Evolutionary conservation across 2,888 invertebrate genomes (phyloP).

Genomic region (Xylota sylvarum): DNA sequence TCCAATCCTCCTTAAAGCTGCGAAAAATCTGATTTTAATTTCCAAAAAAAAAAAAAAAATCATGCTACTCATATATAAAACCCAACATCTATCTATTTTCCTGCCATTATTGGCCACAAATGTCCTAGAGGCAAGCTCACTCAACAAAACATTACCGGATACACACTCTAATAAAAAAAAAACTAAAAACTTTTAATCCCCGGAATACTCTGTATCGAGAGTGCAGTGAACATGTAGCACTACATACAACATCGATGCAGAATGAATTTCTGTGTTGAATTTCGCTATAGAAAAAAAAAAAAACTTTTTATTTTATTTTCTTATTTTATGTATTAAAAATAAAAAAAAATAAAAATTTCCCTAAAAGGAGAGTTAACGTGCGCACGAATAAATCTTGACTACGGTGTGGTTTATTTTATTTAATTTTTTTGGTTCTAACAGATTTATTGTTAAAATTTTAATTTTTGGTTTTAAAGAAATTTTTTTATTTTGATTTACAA

Average conservation of each 20-base stretch:
- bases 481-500: too few species aligned
- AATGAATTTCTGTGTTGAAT: neutral
- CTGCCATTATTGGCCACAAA: constrained; percentile 5
- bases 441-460: constrained; percentile 21
- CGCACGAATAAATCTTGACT: constrained; percentile 7
- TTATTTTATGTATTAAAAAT: constrained; percentile 1
- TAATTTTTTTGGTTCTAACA: neutral
- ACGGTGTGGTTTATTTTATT: neutral
- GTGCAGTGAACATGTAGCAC: too few species aligned
- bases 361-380: neutral
- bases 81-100: neutral
- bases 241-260: neutral
- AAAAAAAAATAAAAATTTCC: neutral
- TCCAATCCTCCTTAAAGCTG: neutral
- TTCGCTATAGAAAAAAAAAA: neutral
- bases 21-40: constrained; percentile 4
- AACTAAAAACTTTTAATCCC: constrained; percentile 4
- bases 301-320: neutral
- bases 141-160: neutral
- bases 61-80: neutral
- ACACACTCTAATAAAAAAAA: neutral
- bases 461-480: too few species aligned
- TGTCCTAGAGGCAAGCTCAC: neutral
- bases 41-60: neutral
- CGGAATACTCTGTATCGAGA: constrained; percentile 1